Evolutionary conservation across 2,797 vertebrate species (phyloP).

Genomic region (Amphiprion clarkii): DNA sequence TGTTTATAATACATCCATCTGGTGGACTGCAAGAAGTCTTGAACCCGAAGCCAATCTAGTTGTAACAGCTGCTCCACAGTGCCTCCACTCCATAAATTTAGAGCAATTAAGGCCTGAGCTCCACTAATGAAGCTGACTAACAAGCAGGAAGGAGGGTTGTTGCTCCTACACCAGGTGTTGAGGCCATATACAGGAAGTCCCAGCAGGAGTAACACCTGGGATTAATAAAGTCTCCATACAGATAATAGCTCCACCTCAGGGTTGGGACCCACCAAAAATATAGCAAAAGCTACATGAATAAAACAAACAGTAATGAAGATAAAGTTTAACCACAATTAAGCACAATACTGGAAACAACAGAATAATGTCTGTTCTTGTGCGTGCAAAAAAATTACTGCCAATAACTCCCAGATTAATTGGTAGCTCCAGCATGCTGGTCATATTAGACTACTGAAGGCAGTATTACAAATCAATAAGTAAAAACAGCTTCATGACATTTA

Average conservation of each 20-base stretch:
- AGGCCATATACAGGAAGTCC: conserved; percentile 62
- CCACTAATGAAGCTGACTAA: conserved; percentile 71
- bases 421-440: not conserved
- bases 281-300: conserved; percentile 8
- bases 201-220: conserved; percentile 74
- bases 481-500: not conserved
- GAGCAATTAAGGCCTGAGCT: conserved; percentile 64
- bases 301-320: not conserved
- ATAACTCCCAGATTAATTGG: not conserved
- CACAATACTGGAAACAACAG: not conserved
- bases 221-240: conserved; percentile 58
- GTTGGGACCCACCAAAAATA: conserved; percentile 6
- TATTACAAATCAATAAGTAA: not conserved
- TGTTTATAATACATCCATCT: conserved; percentile 1
- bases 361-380: not conserved
- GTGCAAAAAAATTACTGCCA: not conserved
- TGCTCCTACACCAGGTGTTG: conserved; percentile 69
- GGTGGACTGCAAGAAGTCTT: conserved; percentile 11
- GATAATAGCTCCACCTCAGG: conserved; percentile 52
- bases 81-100: conserved; percentile 59
- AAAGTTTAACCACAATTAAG: not conserved
- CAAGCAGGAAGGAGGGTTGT: conserved; percentile 54
- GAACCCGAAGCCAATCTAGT: conserved; percentile 9
- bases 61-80: conserved; percentile 54
- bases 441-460: conserved; percentile 2